These are phyloP conservation scores for Meleagris gallopavo DNA, from an alignment of 2,113 vertebrate genomes.

Conservation along the genomic window DNA sequence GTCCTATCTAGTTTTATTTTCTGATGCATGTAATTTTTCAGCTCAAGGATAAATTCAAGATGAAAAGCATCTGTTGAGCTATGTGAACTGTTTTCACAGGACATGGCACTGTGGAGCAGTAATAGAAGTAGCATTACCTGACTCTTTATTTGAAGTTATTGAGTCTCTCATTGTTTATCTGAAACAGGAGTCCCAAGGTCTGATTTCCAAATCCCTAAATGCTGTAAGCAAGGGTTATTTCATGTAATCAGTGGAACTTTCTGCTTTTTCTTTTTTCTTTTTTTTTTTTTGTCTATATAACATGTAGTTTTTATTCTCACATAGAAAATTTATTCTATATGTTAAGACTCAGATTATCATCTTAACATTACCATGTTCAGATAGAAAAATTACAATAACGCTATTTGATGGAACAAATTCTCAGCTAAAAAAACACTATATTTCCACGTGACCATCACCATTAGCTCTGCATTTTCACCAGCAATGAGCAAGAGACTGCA, in stretches of 20 bases:
- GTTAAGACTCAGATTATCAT: neutral
- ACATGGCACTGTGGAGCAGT: neutral
- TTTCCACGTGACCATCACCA: too few relatives aligned
- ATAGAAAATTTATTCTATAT: neutral
- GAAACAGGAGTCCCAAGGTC: neutral
- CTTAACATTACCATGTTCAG: too few relatives aligned
- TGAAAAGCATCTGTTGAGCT: neutral
- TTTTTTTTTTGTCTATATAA: neutral
- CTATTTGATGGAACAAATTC: too few relatives aligned
- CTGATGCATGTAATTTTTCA: neutral
- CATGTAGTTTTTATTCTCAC: neutral
- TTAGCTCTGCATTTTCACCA: too few relatives aligned
- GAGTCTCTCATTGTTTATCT: neutral
- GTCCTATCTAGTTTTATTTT: neutral
- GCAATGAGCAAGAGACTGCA: too few relatives aligned
- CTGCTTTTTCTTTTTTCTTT: neutral
- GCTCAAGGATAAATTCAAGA: neutral
- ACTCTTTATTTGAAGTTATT: neutral
- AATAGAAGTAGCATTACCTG: neutral
- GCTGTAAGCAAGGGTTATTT: neutral
- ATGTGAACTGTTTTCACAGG: neutral
- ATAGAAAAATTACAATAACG: too few relatives aligned
- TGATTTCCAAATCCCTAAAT: neutral
- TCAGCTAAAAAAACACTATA: too few relatives aligned
- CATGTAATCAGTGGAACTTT: neutral